Evolutionary conservation across 2,797 vertebrate species (phyloP).

Genomic region (Sebastes variabilis): DNA sequence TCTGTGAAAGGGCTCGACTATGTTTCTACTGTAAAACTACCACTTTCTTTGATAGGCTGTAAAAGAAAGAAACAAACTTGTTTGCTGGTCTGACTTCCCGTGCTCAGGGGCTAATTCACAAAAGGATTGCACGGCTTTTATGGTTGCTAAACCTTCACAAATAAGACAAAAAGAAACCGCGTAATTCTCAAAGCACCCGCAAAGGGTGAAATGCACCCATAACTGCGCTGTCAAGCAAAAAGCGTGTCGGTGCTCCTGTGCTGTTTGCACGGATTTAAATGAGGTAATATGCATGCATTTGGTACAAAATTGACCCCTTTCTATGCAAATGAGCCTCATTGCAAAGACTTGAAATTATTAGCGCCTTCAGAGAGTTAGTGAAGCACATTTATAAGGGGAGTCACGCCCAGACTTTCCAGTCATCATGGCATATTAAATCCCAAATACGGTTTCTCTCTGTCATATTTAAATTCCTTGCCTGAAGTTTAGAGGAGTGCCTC

Average conservation of each 20-base stretch:
- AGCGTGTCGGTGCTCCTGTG: neutral
- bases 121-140: neutral
- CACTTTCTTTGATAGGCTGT: neutral
- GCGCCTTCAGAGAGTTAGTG: neutral
- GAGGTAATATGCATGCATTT: neutral
- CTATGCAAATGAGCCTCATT: neutral
- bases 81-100: neutral
- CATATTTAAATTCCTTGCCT: neutral
- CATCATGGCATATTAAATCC: neutral
- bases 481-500: neutral
- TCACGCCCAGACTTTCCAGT: neutral
- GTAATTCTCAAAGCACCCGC: neutral
- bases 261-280: neutral
- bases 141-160: neutral
- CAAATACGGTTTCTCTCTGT: neutral
- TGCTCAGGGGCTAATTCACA: neutral
- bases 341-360: neutral
- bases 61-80: neutral
- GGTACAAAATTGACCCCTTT: neutral
- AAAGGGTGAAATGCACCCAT: neutral
- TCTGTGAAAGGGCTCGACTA: neutral
- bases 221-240: neutral
- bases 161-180: neutral
- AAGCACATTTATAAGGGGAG: neutral
- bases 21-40: slow-evolving; percentile 2